Base-by-base conservation (phyloP, 2,113 vertebrate species). In the Nothoprocta pentlandii region DNA sequence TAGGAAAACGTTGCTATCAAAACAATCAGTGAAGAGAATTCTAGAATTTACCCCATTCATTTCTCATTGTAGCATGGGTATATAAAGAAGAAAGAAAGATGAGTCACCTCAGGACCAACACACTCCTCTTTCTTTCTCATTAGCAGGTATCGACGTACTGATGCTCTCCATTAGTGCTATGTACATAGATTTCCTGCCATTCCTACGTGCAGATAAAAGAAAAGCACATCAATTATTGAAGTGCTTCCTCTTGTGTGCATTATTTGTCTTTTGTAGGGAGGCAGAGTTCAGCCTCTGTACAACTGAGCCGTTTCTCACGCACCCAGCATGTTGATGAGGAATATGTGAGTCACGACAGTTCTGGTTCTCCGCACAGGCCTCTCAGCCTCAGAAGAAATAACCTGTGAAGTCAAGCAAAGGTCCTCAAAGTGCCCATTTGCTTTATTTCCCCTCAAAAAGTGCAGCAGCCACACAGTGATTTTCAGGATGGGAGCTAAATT, bases 151-250 rank as follows among this genome's bases (percentile, higher is more conserved):
- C 92, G 95, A 92, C 88, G 85, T 76, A 71, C 61, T 28, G 75
- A 75, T 74, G 64, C 49, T 90, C 63, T 78, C 96, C 95, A 90
- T 97, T 96, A 97, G 82, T 78, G 74, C 66, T 86, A 91, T 88
- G 77, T 93, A 90, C 93, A 97, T 88, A 61, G 94, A 95, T 97
- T 92, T 96, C 36, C 92, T 94, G 90, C 63, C 93, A 94, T 96
- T 90, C 73, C 56, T 92, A 90, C 78, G 82, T 39, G 64, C 79
- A 93, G 96, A 95, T 97, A 94, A 97, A 97, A 96, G 96, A 81
- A 94, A 91, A 90, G 63, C 63, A 75, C 94, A 97, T 96, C 64
- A 96, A 96, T 98, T 97, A 97, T 97, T 97, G 90, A 97, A 94
- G 85, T 46, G 64, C 82, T 93, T 92, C 85, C 87, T 68, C 81